Evolutionary conservation across 1,140 invertebrate genomes (phyloP).

Genomic region (Drosophila willistoni): DNA sequence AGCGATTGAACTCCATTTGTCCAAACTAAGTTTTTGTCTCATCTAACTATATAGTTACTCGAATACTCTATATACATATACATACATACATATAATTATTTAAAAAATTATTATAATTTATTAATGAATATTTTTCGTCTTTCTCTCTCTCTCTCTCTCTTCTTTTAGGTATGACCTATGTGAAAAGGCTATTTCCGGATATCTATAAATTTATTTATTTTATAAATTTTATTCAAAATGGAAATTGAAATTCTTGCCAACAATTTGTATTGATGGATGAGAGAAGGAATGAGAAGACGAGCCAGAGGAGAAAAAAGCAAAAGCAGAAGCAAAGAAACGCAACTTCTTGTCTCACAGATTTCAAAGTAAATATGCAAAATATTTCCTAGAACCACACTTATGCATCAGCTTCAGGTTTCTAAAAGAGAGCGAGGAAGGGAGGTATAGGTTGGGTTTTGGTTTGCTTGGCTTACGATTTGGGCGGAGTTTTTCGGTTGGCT

Average conservation of each 20-base stretch:
- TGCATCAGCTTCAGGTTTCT: slow-evolving; percentile 47
- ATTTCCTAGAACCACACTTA: slow-evolving; percentile 75
- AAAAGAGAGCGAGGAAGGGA: no score
- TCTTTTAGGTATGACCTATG: neutral
- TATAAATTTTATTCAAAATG: slow-evolving; percentile 5
- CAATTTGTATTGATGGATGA: slow-evolving; percentile 7
- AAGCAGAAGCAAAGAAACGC: slow-evolving; percentile 28
- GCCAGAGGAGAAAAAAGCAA: neutral
- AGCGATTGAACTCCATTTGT: no score
- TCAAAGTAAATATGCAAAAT: slow-evolving; percentile 79
- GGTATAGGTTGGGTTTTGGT: no score
- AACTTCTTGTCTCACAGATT: slow-evolving; percentile 68
- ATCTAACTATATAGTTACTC: no score
- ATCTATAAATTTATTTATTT: neutral
- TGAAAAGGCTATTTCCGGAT: neutral
- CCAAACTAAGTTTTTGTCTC: no score
- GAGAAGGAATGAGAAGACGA: slow-evolving; percentile 5
- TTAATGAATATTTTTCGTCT: neutral
- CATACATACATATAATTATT: no score
- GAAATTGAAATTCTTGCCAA: slow-evolving; percentile 5
- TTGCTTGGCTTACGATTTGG: neutral
- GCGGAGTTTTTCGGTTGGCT: slow-evolving; percentile 51
- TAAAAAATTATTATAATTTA: neutral
- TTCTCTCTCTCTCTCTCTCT: neutral
- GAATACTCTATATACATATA: no score